phyloP scores from a whole-genome alignment of 2,888 invertebrate species.

The Lycophotia porphyrea region DNA sequence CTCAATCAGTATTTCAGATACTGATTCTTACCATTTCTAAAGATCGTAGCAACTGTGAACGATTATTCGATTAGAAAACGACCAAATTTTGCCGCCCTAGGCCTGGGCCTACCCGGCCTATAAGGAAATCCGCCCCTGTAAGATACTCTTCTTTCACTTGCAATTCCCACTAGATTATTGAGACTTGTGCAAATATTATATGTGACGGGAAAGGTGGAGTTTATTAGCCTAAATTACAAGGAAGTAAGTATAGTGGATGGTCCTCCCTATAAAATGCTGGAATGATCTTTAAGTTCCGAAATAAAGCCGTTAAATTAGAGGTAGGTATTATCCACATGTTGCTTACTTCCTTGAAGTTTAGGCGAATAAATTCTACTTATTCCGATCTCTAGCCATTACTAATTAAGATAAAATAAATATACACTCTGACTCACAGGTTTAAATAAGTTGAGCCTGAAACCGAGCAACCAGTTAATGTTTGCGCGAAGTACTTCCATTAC shows the following conservation, averaged over 20 bases:
- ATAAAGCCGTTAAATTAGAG: neutral
- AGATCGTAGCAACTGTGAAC: no score
- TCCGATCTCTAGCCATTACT: neutral
- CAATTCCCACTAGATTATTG: neutral
- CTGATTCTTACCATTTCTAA: no score
- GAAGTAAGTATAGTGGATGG: neutral
- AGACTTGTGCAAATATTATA: neutral
- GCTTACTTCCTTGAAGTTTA: neutral
- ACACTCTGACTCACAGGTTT: conserved; percentile 6
- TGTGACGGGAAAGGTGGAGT: neutral
- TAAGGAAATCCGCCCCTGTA: no score
- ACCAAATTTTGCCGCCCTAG: no score
- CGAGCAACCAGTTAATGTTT: conserved; percentile 3
- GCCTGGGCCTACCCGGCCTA: no score
- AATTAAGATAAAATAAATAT: neutral
- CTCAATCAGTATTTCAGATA: no score
- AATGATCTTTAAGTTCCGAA: neutral
- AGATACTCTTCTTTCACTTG: neutral
- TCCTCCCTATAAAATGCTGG: neutral
- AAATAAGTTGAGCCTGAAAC: conserved; percentile 30
- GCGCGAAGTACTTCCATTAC: conserved; percentile 36
- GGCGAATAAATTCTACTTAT: neutral
- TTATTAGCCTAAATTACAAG: neutral
- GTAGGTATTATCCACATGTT: neutral
- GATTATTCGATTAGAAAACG: no score